Base-by-base conservation (phyloP, 2,888 invertebrate species). In the Trachelus tabidus region DNA sequence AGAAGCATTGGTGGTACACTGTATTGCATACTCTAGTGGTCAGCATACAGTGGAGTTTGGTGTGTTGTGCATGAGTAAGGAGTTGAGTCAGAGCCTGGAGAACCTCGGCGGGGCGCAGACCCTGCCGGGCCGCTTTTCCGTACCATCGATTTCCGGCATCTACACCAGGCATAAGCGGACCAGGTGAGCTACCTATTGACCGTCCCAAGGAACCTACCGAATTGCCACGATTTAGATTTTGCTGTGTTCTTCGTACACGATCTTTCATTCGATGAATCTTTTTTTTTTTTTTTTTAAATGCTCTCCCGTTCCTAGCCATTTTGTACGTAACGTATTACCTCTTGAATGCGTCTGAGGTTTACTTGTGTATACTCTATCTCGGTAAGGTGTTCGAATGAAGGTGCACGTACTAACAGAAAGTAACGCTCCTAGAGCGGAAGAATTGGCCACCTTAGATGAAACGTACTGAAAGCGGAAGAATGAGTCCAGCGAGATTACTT, bases 91-190 rank as follows among this genome's bases (percentile, higher is more conserved):
- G 89, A 92, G 92, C 90, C 92, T 93, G 91, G 92, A 93, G 90
- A 92, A 92, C 93, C 94, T 93, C 94, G 94, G 92, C 92, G 94
- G 92, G 93, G 94, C 92, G 92, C 91, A 91, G 92, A 93, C 94
- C 93, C 95, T 95, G 89, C 94, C 94, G 94, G 95, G 94, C 92
- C 94, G 93, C 90, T 93, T 94, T 91, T 93, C 93, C 92, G 93
- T 94, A 91, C 90, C 91, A 81, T 90, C 91, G 87, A 92, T 96
- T 93, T 95, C 95, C 92, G 95, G 95, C 93, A 95, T 95, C 93
- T 95, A 96, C 92, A 95, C 95, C 93, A 95, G 95, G 91, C 96
- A 96, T 93, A 96, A 96, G 93, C 94, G 96, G 93, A 95, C 95
- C 94, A 96, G 96, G 96, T 96, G 95, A 94, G 93, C 91, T 86